Conservation (phyloP, 2,113 vertebrate genomes). For the Brachypodius melanocephalos region DNA sequence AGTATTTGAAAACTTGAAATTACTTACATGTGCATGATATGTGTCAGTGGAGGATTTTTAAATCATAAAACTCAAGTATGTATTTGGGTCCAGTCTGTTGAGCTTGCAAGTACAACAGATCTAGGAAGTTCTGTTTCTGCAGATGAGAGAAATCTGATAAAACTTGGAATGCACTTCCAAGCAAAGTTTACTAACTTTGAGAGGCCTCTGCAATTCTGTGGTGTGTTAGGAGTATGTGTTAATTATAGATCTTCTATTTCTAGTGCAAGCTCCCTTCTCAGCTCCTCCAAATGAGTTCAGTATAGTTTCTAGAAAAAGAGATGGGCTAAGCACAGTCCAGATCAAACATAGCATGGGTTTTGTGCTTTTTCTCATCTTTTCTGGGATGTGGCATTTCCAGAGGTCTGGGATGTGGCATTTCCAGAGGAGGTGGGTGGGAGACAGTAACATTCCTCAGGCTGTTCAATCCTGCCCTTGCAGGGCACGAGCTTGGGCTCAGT, state of each 20-base stretch:
- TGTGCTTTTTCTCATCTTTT: neutral
- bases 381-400: too few relatives aligned
- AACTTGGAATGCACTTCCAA: slow-evolving; percentile 1
- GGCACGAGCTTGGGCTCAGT: neutral
- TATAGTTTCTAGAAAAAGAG: neutral
- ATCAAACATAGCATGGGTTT: neutral
- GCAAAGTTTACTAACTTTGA: neutral
- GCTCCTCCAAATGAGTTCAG: neutral
- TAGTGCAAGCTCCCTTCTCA: neutral
- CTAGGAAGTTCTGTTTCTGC: neutral
- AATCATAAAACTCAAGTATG: neutral
- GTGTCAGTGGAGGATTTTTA: neutral
- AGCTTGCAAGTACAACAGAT: neutral
- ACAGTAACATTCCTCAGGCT: neutral
- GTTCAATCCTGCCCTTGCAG: neutral
- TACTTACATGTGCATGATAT: neutral
- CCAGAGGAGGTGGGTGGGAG: neutral
- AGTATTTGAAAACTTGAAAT: neutral
- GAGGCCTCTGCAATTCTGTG: neutral
- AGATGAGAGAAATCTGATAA: slow-evolving; percentile 23
- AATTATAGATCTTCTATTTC: slow-evolving; percentile 30
- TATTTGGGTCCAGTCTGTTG: neutral
- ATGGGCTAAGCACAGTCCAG: neutral
- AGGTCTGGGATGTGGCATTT: too few relatives aligned
- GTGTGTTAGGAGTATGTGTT: neutral